Percentiles rank a stretch among this genome's conserved stretches.
Evolutionary conservation across 2,113 vertebrate species (phyloP).

Genomic region (Tenrec ecaudatus): DNA sequence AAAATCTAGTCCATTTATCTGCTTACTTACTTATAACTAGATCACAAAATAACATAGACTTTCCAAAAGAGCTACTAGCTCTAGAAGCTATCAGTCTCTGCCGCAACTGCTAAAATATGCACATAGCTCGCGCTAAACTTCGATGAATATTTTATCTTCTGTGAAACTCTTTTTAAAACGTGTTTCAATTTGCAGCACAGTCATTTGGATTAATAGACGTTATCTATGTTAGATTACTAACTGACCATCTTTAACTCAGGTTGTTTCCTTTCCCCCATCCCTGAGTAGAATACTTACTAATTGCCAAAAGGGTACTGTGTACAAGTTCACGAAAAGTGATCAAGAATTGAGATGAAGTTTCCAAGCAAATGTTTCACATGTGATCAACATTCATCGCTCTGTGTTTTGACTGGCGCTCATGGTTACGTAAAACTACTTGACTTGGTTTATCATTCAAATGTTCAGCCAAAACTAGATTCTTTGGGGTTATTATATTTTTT

Average conservation of each 20-base stretch:
- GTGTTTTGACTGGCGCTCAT: conserved; percentile 69
- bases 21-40: neutral
- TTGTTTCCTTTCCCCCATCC: conserved; percentile 2
- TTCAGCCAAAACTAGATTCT: conserved; percentile 63
- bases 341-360: conserved; percentile 41
- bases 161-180: neutral
- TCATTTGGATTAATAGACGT: neutral
- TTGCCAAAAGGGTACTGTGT: conserved; percentile 26
- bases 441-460: conserved; percentile 56
- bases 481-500: conserved; percentile 46
- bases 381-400: conserved; percentile 17
- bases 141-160: conserved; percentile 49
- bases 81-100: conserved; percentile 28
- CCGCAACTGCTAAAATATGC: conserved; percentile 1
- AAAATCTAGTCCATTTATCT: conserved; percentile 17
- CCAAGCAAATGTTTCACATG: conserved; percentile 10
- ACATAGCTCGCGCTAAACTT: conserved; percentile 17
- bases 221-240: neutral
- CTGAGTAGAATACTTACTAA: neutral
- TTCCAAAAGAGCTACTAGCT: neutral
- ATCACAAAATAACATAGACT: conserved; percentile 42
- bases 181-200: conserved; percentile 23
- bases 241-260: neutral
- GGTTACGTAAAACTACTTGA: conserved; percentile 66
- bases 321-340: conserved; percentile 7